Conservation (phyloP, 1,140 invertebrate species). For the Tetragonula clypearis region DNA sequence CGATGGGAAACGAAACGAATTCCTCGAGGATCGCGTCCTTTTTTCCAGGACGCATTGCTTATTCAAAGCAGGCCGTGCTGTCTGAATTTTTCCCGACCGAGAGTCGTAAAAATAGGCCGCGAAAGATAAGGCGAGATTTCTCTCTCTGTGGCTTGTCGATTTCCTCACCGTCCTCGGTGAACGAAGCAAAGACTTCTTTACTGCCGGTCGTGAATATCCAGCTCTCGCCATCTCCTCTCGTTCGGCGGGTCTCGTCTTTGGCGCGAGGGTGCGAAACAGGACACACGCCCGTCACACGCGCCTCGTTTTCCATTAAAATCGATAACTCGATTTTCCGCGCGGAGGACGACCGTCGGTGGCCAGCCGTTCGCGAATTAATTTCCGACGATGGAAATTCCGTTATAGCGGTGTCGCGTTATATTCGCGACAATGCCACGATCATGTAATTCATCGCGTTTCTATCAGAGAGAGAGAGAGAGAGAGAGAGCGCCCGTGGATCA, state of each 20-base stretch:
- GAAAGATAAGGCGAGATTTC: slow-evolving; percentile 28
- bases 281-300: background rate
- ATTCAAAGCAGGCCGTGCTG: slow-evolving; percentile 23
- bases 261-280: background rate
- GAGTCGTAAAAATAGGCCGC: slow-evolving; percentile 1
- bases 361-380: slow-evolving; percentile 43
- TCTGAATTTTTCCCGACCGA: slow-evolving; percentile 5
- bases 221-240: background rate
- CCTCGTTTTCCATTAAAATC: slow-evolving; percentile 9
- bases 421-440: slow-evolving; percentile 12
- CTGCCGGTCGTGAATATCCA: slow-evolving; percentile 6
- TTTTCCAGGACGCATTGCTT: slow-evolving; percentile 10
- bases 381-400: slow-evolving; percentile 46
- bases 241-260: background rate
- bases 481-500: background rate
- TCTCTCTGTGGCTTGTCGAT: background rate
- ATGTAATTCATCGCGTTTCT: slow-evolving; percentile 29
- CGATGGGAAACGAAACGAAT: slow-evolving; percentile 2
- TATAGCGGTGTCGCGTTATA: slow-evolving; percentile 24
- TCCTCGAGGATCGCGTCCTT: background rate
- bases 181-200: background rate
- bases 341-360: background rate
- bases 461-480: background rate
- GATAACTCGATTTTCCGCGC: slow-evolving; percentile 28
- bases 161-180: background rate